phyloP scores from a whole-genome alignment of 1,140 invertebrate genomes.

The Chrysopa pallens region DNA sequence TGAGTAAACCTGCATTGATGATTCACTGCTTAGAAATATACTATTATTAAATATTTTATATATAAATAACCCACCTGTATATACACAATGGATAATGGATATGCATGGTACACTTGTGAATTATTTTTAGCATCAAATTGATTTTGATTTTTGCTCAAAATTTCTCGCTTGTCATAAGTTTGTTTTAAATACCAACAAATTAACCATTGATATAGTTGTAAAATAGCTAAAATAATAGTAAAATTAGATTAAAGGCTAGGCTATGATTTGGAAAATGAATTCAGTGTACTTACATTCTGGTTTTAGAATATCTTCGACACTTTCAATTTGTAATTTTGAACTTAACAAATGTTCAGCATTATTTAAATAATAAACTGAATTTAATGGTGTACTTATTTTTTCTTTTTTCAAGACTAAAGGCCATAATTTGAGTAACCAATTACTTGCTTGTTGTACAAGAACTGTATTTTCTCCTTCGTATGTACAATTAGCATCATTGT shows the following conservation, averaged over 20 bases:
- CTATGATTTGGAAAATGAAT: constrained; percentile 5
- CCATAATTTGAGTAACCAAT: constrained; percentile 64
- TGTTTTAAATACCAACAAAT: constrained; percentile 57
- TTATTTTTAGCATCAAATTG: constrained; percentile 60
- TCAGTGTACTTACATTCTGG: constrained; percentile 34
- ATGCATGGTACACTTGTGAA: constrained; percentile 64
- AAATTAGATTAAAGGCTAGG: too few species aligned
- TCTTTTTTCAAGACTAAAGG: constrained; percentile 24
- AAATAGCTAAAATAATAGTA: too few species aligned
- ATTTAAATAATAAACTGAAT: constrained; percentile 42
- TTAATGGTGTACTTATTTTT: constrained; percentile 34
- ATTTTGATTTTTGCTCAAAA: constrained; percentile 34
- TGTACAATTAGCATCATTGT: constrained; percentile 83
- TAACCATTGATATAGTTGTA: constrained; percentile 66
- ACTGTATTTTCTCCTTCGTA: constrained; percentile 97
- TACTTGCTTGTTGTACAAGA: constrained; percentile 82
- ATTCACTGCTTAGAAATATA: too few species aligned
- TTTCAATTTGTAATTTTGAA: constrained; percentile 26
- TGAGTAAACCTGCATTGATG: too few species aligned
- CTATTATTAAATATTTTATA: too few species aligned
- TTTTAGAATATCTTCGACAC: constrained; percentile 25
- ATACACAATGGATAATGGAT: constrained; percentile 56
- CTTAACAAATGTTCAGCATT: constrained; percentile 30
- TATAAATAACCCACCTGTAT: constrained; percentile 47
- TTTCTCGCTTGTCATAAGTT: constrained; percentile 42